Base-by-base conservation (phyloP, 2,113 vertebrate species). In the Pardalotus punctatus region DNA sequence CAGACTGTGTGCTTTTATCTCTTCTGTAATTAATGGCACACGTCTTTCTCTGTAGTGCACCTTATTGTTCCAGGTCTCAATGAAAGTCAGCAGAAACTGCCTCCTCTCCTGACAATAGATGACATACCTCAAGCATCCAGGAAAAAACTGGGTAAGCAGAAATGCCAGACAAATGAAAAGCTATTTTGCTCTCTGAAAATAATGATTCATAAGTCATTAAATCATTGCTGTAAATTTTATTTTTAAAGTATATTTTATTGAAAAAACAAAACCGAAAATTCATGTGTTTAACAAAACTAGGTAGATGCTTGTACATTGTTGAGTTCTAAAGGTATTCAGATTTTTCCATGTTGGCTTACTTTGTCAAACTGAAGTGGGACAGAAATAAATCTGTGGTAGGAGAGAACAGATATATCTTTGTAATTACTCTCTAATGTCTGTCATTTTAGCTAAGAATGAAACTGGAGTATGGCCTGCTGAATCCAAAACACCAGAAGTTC, bases 61-160 rank as follows among this genome's bases (percentile, higher is more conserved):
- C 97, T 98, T 51, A 96, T 98, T 93, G 94, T 98, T 92, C 98
- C 98, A 84, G 98, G 97, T 43, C 95, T 98, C 78, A 98, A 98
- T 86, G 97, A 98, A 80, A 97, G 97, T 22, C 94, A 93, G 19
- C 93, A 97, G 83, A 98, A 98, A 71, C 96, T 97, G 83, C 91
- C 97, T 86, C 51, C 97, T 57, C 95, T 97, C 38, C 69, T 98
- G 73, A 97, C 97, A 86, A 66, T 98, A 94, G 97, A 98, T 40
- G 96, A 97, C 47, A 89, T 97, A 96, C 89, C 96, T 45, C 97
- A 98, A 94, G 96, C 96, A 72, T 87, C 97, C 76, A 98, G 97
- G 86, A 96, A 97, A 92, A 97, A 93, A 57, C 14, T 97, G 18
- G 96, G 98, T 98, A 98, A 98, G 97, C 24, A 81, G 62, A 70